Percentiles rank a stretch among this genome's conserved stretches.
phyloP scores from a whole-genome alignment of 2,113 vertebrate genomes.

The Phoenicopterus ruber region DNA sequence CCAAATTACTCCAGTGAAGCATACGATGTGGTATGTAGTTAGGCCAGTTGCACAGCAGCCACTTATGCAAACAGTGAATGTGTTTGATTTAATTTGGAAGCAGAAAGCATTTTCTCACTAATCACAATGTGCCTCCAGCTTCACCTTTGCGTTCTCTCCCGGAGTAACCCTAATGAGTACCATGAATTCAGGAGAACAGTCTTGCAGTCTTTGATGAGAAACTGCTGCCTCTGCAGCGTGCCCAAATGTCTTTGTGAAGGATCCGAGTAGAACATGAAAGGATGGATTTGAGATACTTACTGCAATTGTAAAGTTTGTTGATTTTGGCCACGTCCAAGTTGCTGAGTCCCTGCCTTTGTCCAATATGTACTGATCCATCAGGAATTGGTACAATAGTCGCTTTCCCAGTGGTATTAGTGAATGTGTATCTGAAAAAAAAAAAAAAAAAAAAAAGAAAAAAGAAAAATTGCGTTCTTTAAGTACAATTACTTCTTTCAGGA shows the following conservation, averaged over 20 bases:
- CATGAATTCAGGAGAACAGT: neutral
- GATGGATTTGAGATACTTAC: constrained; percentile 52
- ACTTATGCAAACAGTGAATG: neutral
- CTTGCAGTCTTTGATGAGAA: neutral
- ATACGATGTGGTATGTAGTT: neutral
- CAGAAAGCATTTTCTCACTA: neutral
- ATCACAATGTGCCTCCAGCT: neutral
- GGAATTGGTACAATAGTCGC: constrained; percentile 81
- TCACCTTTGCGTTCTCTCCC: neutral
- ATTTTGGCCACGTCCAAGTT: constrained; percentile 80
- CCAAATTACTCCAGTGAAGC: neutral
- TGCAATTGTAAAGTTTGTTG: constrained; percentile 80
- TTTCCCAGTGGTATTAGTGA: constrained; percentile 76
- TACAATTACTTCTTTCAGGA: neutral
- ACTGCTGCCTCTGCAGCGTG: neutral
- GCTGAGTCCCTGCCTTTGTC: constrained; percentile 81
- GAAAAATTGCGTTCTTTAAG: neutral
- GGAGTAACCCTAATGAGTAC: neutral
- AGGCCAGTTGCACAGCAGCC: neutral
- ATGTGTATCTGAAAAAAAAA: constrained; percentile 72
- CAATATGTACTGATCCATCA: constrained; percentile 76
- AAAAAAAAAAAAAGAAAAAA: neutral
- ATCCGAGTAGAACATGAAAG: neutral
- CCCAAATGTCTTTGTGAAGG: neutral
- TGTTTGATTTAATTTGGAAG: neutral